These are phyloP conservation scores for Nephrocerus scutellatus DNA, from an alignment of 2,888 invertebrate genomes.

Conservation along the genomic window DNA sequence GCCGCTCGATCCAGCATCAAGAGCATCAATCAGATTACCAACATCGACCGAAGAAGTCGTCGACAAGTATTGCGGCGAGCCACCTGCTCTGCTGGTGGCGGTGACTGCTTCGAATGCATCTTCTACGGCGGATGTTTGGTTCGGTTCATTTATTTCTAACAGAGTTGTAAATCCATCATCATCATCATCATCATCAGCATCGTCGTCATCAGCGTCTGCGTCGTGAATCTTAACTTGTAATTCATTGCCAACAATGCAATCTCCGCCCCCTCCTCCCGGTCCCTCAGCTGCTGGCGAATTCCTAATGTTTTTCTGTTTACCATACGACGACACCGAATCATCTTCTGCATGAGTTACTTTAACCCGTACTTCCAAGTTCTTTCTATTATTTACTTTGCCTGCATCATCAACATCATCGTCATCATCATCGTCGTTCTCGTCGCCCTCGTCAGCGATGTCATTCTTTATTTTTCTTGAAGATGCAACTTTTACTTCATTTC, in stretches of 20 bases:
- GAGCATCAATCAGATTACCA: constrained; percentile 27
- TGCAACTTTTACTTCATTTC: constrained; percentile 26
- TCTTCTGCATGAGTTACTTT: constrained; percentile 27
- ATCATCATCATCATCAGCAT: constrained; percentile 35
- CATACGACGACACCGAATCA: neutral
- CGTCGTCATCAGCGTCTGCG: constrained; percentile 20
- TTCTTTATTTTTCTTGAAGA: constrained; percentile 20
- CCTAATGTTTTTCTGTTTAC: too few species aligned
- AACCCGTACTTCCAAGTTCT: too few species aligned
- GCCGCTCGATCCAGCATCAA: constrained; percentile 16
- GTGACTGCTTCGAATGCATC: constrained; percentile 19
- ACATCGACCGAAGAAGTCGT: constrained; percentile 28
- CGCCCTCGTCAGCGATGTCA: constrained; percentile 28
- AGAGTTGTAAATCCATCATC: constrained; percentile 43
- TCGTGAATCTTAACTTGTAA: constrained; percentile 14
- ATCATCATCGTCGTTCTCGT: constrained; percentile 1
- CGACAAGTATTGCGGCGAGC: too few species aligned
- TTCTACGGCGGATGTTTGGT: constrained; percentile 31
- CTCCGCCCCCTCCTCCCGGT: neutral
- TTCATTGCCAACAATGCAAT: constrained; percentile 2
- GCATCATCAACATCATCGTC: constrained; percentile 27
- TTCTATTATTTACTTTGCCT: constrained; percentile 37
- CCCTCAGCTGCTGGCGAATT: too few species aligned
- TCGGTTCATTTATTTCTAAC: constrained; percentile 44
- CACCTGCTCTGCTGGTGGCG: too few species aligned